These are phyloP conservation scores for Napeogenes sylphis DNA, from an alignment of 2,888 invertebrate genomes.

Conservation along the genomic window DNA sequence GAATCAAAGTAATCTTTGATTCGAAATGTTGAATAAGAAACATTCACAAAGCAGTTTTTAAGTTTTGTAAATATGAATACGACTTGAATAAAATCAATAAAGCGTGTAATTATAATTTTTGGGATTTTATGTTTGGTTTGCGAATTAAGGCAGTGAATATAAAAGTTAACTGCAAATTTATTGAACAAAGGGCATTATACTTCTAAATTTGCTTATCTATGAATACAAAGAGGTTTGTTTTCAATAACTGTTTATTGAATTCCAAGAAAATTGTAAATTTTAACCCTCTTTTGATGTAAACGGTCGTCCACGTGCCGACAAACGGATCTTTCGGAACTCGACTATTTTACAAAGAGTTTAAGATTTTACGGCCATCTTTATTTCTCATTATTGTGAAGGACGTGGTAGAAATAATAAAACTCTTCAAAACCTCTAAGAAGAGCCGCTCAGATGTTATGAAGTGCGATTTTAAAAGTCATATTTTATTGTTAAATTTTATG, in stretches of 20 bases:
- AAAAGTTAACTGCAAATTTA: neutral
- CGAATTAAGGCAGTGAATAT: neutral
- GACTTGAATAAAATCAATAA: too few relatives aligned
- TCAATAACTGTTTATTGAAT: constrained; percentile 41
- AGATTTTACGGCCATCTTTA: constrained; percentile 37
- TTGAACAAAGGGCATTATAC: constrained; percentile 31
- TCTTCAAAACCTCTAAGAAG: constrained; percentile 43
- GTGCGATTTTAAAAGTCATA: constrained; percentile 61
- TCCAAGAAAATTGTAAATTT: constrained; percentile 48
- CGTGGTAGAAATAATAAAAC: constrained; percentile 62
- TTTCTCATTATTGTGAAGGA: constrained; percentile 57
- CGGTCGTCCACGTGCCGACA: constrained; percentile 64
- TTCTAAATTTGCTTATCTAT: constrained; percentile 39
- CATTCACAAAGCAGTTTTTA: too few relatives aligned
- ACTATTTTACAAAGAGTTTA: constrained; percentile 27
- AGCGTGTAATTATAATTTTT: too few relatives aligned
- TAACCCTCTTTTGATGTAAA: constrained; percentile 47
- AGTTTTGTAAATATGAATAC: too few relatives aligned
- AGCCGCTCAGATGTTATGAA: constrained; percentile 40
- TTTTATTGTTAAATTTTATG: constrained; percentile 64
- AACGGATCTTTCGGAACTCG: constrained; percentile 34
- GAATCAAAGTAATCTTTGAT: too few relatives aligned
- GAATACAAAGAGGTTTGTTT: constrained; percentile 37
- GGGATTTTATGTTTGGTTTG: too few relatives aligned
- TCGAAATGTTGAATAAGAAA: too few relatives aligned